These are phyloP conservation scores for Tetropium fuscum DNA, from an alignment of 2,888 invertebrate species.

Conservation along the genomic window DNA sequence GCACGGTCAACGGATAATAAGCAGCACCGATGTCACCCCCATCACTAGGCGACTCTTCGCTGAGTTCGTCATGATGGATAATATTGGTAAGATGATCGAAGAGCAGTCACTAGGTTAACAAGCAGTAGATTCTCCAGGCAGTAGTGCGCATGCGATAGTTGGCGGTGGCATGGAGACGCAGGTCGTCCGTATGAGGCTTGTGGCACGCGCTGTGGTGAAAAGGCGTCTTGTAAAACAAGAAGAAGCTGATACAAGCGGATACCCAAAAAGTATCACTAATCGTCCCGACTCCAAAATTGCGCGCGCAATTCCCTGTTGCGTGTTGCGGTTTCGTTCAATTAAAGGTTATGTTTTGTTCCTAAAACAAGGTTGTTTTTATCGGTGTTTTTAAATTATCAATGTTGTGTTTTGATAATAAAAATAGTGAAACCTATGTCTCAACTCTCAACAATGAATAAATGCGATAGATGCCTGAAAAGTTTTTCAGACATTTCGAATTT, in stretches of 20 bases:
- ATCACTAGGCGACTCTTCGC: constrained; percentile 42
- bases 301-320: no score
- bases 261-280: no score
- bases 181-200: constrained; percentile 65
- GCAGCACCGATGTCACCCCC: constrained; percentile 33
- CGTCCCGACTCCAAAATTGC: no score
- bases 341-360: no score
- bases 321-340: no score
- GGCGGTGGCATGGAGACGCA: constrained; percentile 63
- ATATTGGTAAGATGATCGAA: constrained; percentile 72
- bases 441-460: no score
- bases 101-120: constrained; percentile 70
- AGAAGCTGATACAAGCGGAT: constrained; percentile 64
- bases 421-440: no score
- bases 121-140: constrained; percentile 67
- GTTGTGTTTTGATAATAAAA: no score
- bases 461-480: no score
- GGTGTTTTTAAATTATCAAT: no score
- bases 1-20: constrained; percentile 42
- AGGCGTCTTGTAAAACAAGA: constrained; percentile 65
- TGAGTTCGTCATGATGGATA: constrained; percentile 67
- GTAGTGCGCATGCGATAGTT: constrained; percentile 63
- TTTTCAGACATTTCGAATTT: no score
- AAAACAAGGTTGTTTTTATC: no score
- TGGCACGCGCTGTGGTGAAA: constrained; percentile 65